Percentiles rank a stretch among this genome's conserved stretches.
These are phyloP conservation scores for Macrobrachium rosenbergii DNA, from an alignment of 1,140 invertebrate genomes.

Conservation along the genomic window DNA sequence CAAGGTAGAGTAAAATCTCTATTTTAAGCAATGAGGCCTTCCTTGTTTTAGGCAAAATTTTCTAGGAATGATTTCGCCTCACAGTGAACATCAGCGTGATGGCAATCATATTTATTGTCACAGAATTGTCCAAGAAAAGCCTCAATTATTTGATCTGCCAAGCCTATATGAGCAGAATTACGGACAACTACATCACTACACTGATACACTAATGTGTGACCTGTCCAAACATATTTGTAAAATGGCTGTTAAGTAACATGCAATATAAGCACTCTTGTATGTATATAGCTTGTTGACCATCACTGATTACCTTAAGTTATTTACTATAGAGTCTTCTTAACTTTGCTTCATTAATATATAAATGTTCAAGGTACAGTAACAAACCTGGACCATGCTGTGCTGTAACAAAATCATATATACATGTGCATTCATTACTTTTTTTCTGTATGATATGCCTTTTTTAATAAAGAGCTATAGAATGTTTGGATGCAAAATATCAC, in stretches of 20 bases:
- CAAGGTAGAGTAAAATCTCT: conserved; percentile 45
- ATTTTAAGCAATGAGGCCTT: conserved; percentile 33
- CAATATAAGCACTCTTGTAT: conserved; percentile 22
- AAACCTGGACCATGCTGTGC: conserved; percentile 20
- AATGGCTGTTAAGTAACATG: conserved; percentile 28
- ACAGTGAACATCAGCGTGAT: neutral
- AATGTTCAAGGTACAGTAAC: conserved; percentile 1
- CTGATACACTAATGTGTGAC: conserved; percentile 38
- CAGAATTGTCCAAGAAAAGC: conserved; percentile 24
- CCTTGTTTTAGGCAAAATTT: conserved; percentile 12
- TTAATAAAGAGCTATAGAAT: conserved; percentile 14
- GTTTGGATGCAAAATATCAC: conserved; percentile 19
- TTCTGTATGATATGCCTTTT: conserved; percentile 6
- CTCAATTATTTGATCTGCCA: conserved; percentile 36
- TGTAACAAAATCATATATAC: conserved; percentile 49
- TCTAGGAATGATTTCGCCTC: neutral
- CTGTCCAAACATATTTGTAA: conserved; percentile 30
- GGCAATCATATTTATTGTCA: conserved; percentile 24
- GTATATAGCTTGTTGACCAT: neutral
- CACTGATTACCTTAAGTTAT: neutral
- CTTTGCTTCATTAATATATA: conserved; percentile 4
- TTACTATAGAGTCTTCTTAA: conserved; percentile 15
- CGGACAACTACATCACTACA: conserved; percentile 46
- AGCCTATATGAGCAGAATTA: conserved; percentile 44
- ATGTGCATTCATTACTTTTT: conserved; percentile 31